Conservation (phyloP, 2,113 vertebrate genomes). For the Himantopus leucocephalus region DNA sequence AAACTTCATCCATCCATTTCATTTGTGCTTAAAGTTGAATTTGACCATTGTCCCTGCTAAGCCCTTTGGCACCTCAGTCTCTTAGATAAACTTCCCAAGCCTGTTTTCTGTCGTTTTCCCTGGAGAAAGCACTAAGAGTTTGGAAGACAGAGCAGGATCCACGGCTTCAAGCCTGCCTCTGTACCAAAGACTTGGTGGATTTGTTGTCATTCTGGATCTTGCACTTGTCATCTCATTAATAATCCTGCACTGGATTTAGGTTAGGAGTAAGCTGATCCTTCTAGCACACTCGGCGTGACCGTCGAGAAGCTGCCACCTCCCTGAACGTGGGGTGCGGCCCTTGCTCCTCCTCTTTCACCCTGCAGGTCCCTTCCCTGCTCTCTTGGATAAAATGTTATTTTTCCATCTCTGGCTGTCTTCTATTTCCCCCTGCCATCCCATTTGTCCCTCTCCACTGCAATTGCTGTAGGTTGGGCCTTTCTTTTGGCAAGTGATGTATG, state of each 20-base stretch:
- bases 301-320: background rate
- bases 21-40: background rate
- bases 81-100: background rate
- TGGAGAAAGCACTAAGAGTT: background rate
- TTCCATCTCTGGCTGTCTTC: background rate
- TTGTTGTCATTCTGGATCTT: background rate
- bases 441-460: background rate
- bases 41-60: background rate
- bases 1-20: background rate
- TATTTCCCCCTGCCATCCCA: background rate
- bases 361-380: background rate
- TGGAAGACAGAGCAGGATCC: background rate
- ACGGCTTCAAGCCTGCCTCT: fast-evolving
- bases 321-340: fast-evolving
- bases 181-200: background rate
- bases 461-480: background rate
- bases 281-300: fast-evolving
- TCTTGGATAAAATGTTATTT: background rate
- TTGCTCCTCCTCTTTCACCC: background rate
- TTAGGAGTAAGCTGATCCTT: background rate
- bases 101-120: background rate
- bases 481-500: background rate
- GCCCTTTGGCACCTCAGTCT: background rate
- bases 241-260: background rate
- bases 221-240: conserved; percentile 21